Evolutionary conservation across 2,113 vertebrate species (phyloP).

Genomic region (Australoheros scitulus): DNA sequence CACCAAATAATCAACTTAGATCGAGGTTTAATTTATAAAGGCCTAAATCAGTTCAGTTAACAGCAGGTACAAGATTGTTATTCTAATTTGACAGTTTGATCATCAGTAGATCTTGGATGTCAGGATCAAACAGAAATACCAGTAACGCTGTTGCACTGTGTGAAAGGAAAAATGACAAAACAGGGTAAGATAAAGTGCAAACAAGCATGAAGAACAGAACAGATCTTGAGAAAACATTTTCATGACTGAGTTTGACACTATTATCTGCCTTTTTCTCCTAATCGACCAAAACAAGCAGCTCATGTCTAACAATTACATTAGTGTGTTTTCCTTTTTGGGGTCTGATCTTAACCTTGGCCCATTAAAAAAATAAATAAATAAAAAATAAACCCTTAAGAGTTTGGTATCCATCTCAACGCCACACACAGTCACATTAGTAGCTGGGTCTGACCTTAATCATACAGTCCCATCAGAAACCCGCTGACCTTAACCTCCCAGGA

Average conservation of each 20-base stretch:
- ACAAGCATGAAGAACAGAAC: not conserved
- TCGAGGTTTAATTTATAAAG: not conserved
- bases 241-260: not conserved
- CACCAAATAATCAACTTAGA: not conserved
- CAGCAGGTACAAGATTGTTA: not conserved
- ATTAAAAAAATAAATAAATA: conserved; percentile 41
- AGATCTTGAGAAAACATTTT: not conserved
- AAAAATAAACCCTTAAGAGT: conserved; percentile 58
- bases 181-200: not conserved
- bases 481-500: conserved; percentile 79
- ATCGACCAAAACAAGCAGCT: not conserved
- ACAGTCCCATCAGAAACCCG: conserved; percentile 74
- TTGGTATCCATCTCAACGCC: conserved; percentile 45
- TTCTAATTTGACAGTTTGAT: not conserved
- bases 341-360: conserved; percentile 59
- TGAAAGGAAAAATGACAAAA: not conserved
- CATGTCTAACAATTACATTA: conserved; percentile 24
- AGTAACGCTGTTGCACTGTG: rapidly evolving
- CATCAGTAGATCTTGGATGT: not conserved
- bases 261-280: not conserved
- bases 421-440: conserved; percentile 64
- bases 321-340: conserved; percentile 32
- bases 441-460: conserved; percentile 78
- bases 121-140: not conserved
- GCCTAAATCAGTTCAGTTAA: not conserved